phyloP scores from a whole-genome alignment of 2,113 vertebrate species.

The Leucopsar rothschildi region DNA sequence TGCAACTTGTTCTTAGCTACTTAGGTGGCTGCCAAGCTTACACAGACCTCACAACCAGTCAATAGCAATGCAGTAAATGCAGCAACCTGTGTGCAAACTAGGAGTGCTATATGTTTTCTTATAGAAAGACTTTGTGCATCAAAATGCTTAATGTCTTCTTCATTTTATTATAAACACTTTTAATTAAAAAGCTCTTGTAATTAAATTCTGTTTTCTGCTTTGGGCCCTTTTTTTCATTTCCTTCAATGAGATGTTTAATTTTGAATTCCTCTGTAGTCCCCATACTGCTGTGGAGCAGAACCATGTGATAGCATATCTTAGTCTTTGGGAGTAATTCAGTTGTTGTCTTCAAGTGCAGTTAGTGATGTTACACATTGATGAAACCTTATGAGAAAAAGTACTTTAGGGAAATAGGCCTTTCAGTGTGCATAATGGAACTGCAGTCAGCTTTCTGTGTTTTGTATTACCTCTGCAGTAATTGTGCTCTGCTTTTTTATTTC shows the following conservation, averaged over 20 bases:
- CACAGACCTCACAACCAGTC: background rate
- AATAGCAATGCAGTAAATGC: background rate
- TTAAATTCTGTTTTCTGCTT: background rate
- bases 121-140: background rate
- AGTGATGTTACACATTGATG: conserved; percentile 6
- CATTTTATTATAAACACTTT: background rate
- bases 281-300: conserved; percentile 2
- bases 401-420: conserved; percentile 37
- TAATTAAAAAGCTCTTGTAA: background rate
- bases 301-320: conserved; percentile 14
- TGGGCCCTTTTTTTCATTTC: background rate
- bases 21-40: background rate
- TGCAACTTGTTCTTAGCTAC: background rate
- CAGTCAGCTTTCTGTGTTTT: background rate
- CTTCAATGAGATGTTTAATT: background rate
- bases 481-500: conserved; percentile 63
- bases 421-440: background rate
- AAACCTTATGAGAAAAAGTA: conserved; percentile 11
- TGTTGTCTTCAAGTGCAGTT: conserved; percentile 45
- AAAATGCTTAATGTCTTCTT: background rate
- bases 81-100: background rate
- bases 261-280: background rate
- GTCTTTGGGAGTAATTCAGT: background rate
- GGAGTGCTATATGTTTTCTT: background rate
- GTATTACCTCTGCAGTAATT: conserved; percentile 34